Evolutionary conservation across 1,140 invertebrate genomes (phyloP).

Genomic region (Drosophila melanica): DNA sequence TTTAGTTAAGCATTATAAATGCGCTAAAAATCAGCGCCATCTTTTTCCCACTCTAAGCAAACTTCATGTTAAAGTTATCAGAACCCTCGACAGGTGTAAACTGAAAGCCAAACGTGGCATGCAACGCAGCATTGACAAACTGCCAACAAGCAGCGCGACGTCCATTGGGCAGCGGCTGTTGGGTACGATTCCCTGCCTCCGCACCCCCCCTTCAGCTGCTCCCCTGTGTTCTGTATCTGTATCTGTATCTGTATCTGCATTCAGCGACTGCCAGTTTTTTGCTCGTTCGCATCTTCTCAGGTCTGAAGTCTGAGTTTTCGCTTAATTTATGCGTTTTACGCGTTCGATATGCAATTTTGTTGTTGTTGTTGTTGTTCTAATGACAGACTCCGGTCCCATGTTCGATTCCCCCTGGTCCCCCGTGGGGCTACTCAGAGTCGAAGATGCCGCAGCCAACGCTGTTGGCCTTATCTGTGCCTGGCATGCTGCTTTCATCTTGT

Average conservation of each 20-base stretch:
- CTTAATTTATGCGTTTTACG: conserved; percentile 59
- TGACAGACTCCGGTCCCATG: conserved; percentile 33
- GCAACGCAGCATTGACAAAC: conserved; percentile 45
- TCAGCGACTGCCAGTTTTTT: conserved; percentile 29
- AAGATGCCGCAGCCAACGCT: too few species aligned
- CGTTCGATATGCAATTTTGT: conserved; percentile 54
- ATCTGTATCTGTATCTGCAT: conserved; percentile 34
- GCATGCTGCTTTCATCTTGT: conserved; percentile 40
- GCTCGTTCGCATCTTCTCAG: conserved; percentile 9
- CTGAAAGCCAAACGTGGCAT: conserved; percentile 30
- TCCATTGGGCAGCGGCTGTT: conserved; percentile 16
- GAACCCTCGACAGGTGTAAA: conserved; percentile 20
- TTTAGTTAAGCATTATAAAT: too few species aligned
- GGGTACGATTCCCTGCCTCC: not conserved
- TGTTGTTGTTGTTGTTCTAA: conserved; percentile 44
- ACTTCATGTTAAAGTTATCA: not conserved
- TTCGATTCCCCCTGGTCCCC: conserved; percentile 24
- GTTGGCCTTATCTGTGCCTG: conserved; percentile 21
- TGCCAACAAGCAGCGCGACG: conserved; percentile 10
- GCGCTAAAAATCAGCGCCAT: too few species aligned
- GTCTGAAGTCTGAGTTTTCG: conserved; percentile 19
- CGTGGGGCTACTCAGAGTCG: too few species aligned
- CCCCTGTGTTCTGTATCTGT: conserved; percentile 5
- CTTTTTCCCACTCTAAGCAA: not conserved
- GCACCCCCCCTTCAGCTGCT: not conserved